phyloP scores from a whole-genome alignment of 2,113 vertebrate genomes.

The Zosterops pallidus region DNA sequence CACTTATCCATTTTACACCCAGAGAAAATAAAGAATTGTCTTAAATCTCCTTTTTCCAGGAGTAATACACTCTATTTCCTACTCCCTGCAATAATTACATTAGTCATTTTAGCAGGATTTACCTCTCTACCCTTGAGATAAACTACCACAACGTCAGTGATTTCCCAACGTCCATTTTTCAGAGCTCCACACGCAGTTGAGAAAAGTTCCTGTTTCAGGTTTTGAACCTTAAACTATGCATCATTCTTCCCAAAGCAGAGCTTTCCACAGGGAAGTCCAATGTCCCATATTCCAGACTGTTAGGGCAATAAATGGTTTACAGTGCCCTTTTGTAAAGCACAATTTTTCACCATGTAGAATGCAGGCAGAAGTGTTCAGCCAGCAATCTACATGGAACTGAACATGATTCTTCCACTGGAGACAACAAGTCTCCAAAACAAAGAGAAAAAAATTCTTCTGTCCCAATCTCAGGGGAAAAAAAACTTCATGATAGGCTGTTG shows the following conservation, averaged over 20 bases:
- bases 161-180: fast-evolving
- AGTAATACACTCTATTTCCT: neutral
- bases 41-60: neutral
- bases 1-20: neutral
- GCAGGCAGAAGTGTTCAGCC: neutral
- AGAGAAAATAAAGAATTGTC: neutral
- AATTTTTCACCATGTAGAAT: neutral
- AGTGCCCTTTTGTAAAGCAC: neutral
- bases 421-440: neutral
- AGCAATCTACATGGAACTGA: neutral
- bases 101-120: neutral
- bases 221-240: neutral
- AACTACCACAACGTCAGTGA: neutral
- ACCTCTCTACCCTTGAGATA: neutral
- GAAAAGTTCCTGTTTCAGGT: neutral
- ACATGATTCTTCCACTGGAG: neutral
- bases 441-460: neutral
- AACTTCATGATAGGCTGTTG: neutral
- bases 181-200: neutral
- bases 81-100: neutral
- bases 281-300: neutral
- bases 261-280: neutral
- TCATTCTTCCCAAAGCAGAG: neutral
- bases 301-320: neutral
- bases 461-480: neutral